Evolutionary conservation across 2,113 vertebrate genomes (phyloP), one percentile per base, ranked within the genome.

Genomic region (Pleuronectes platessa): DNA sequence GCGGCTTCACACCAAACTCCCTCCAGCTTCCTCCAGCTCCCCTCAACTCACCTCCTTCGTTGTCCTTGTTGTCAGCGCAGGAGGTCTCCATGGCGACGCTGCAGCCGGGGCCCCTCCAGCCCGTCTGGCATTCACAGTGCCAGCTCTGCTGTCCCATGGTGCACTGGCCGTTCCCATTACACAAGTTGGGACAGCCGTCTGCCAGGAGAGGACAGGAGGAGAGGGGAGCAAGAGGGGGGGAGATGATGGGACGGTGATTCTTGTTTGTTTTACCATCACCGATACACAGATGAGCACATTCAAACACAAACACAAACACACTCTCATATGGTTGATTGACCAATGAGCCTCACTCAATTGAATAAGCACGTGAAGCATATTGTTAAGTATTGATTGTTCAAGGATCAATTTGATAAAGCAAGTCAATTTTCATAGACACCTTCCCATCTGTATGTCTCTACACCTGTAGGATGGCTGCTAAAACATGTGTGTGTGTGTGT

Each of bases 101-200:
- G 96, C 98, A 99, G 87, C 98, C 98, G 9, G 95, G 94, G 45
- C 98, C 98, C 93, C 98, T 97, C 98, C 98, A 99, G 94, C 98
- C 97, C 45, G 95, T 97, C 95, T 99, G 97, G 94, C 98, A 99
- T 93, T 98, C 96, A 79, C 98, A 99, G 92, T 98, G 98, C 98
- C 98, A 99, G 94, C 97, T 99, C 96, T 98, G 98, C 95, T 98
- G 97, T 92, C 97, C 97, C 95, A 97, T 96, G 85, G 96, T 97
- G 94, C 98, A 99, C 93, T 97, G 96, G 90, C 98, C 98, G 18
- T 99, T 98, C 90, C 97, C 98, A 62, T 96, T 99, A 92, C 98
- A 99, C 93, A 98, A 90, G 94, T 97, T 98, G 18, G 98, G 98
- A 92, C 98, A 99, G 92, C 98, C 98, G 94, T 99, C 98, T 99